Evolutionary conservation across 2,888 invertebrate species (phyloP), one percentile per base, ranked within the genome.

Genomic region (Zaprionus bogoriensis): DNA sequence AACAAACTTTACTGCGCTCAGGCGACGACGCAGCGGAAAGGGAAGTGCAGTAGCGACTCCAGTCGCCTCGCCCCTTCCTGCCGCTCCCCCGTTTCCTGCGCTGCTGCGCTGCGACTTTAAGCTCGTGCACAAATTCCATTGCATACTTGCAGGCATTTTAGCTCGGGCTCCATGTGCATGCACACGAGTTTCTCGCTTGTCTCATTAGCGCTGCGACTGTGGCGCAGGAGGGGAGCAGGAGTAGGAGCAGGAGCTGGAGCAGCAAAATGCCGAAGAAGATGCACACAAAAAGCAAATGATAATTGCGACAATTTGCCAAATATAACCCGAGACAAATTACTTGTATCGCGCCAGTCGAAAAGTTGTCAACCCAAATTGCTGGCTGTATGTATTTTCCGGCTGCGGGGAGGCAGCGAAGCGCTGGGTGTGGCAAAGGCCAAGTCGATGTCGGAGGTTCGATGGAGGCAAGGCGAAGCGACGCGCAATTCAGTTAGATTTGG

Each of bases 11-110:
- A 36, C n/a, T n/a, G n/a, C n/a, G n/a, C n/a, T n/a, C n/a, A n/a
- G n/a, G n/a, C n/a, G n/a, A n/a, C n/a, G n/a, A 28, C 54, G 80
- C 77, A 84, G 68, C 87, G 87, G 87, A 87, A 87, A 69, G 85
- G 85, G 87, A 84, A 81, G 69, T 81, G 85, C 82, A 74, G 65
- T 23, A 30, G 12, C 23, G 19, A 19, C 36, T 48, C 22, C 36
- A 22, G 28, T 32, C n/a, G 36, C 38, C 7, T 38, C 4, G n/a
- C 3, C n/a, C 22, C 3, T 3, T 6, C 5, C 10, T 23, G 6
- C 7, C 9, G 0, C 14, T 2, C 6, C 7, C 0, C 0, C 4
- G 7, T 14, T 19, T 3, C 6, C 9, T 46, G 19, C 23, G n/a
- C 9, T 30, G 25, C 25, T 28, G 44, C 28, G 23, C 3, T 60